These are phyloP conservation scores for Eumeta japonica DNA, from an alignment of 1,140 invertebrate species.

Conservation along the genomic window DNA sequence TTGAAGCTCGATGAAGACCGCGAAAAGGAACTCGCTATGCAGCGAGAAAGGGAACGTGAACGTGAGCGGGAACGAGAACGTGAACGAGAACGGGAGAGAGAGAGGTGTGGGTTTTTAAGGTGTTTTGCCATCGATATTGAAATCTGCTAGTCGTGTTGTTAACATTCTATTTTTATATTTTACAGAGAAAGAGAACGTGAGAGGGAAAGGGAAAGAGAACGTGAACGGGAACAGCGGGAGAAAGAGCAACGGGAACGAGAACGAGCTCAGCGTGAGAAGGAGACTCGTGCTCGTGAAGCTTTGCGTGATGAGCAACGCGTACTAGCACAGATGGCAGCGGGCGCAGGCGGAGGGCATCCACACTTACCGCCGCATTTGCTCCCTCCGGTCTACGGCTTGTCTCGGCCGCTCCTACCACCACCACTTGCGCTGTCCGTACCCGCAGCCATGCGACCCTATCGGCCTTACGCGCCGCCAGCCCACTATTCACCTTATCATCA, in stretches of 20 bases:
- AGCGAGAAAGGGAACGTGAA: slow-evolving; percentile 37
- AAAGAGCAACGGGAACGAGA: slow-evolving; percentile 41
- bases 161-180: too few species aligned
- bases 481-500: slow-evolving; percentile 7
- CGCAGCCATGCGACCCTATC: slow-evolving; percentile 28
- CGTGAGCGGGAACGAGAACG: slow-evolving; percentile 20
- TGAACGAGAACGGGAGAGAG: slow-evolving; percentile 25
- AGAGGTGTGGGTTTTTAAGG: too few species aligned
- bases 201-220: slow-evolving; percentile 46
- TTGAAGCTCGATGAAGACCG: background rate
- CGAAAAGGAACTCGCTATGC: background rate
- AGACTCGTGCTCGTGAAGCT: slow-evolving; percentile 20
- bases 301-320: slow-evolving; percentile 24
- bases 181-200: too few species aligned
- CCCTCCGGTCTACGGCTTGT: slow-evolving; percentile 22
- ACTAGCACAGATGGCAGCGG: slow-evolving; percentile 17
- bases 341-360: slow-evolving; percentile 11
- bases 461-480: slow-evolving; percentile 14
- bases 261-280: slow-evolving; percentile 28
- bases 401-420: slow-evolving; percentile 25
- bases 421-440: slow-evolving; percentile 37
- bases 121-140: too few species aligned
- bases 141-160: too few species aligned
- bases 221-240: slow-evolving; percentile 24
- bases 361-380: slow-evolving; percentile 23